Percentiles rank a stretch among this genome's conserved stretches.
phyloP scores from a whole-genome alignment of 1,140 invertebrate genomes.

The Euwallacea similis region DNA sequence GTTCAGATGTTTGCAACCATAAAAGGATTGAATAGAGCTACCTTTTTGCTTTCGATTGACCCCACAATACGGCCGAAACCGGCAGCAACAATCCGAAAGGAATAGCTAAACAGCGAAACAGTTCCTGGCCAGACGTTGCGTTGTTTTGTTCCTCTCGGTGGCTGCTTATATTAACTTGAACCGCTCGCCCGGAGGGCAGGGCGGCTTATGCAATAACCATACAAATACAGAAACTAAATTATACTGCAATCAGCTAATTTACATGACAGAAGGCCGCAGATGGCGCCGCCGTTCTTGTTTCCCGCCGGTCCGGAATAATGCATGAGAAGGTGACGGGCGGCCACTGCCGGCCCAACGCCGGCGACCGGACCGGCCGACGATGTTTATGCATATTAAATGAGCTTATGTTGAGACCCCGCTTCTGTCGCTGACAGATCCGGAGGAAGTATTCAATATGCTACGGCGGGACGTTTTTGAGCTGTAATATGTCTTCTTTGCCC shows the following conservation, averaged over 20 bases:
- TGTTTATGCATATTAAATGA: conserved; percentile 46
- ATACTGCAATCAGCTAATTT: conserved; percentile 45
- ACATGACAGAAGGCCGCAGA: conserved; percentile 44
- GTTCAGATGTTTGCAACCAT: too few relatives aligned
- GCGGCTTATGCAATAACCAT: conserved; percentile 42
- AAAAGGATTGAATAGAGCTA: not conserved
- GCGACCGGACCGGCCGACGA: not conserved
- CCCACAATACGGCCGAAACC: not conserved
- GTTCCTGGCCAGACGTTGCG: conserved; percentile 13
- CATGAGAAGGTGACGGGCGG: conserved; percentile 43
- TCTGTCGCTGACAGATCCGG: conserved; percentile 37
- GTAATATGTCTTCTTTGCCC: too few relatives aligned
- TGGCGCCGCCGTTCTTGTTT: conserved; percentile 40
- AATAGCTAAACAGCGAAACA: conserved; percentile 25
- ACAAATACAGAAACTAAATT: conserved; percentile 46
- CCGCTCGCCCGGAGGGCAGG: conserved; percentile 12
- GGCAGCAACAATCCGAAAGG: conserved; percentile 5
- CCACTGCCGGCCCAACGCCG: conserved; percentile 30
- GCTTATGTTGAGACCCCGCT: conserved; percentile 31
- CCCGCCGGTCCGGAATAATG: conserved; percentile 40
- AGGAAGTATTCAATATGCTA: conserved; percentile 2
- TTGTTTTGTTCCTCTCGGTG: conserved; percentile 18
- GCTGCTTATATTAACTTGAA: conserved; percentile 32
- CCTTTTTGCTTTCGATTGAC: not conserved
- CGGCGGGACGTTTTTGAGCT: not conserved